Base-by-base conservation (phyloP, 2,797 vertebrate species). In the Malurus leucopterus region DNA sequence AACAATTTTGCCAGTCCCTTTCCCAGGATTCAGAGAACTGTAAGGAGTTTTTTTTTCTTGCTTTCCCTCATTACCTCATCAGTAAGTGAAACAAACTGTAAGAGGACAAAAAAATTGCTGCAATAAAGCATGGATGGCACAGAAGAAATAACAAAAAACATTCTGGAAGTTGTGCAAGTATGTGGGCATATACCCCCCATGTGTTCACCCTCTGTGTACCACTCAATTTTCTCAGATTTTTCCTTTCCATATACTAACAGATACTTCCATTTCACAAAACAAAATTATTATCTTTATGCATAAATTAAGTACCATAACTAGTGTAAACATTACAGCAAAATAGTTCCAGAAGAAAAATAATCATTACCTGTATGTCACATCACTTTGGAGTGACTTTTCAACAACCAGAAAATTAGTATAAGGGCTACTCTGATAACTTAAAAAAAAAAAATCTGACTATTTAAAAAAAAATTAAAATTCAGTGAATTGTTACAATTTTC, bases 401-500 rank as follows among this genome's bases (percentile, higher is more conserved):
- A 36, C 24, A 85, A 54, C 2, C 29, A 23, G 24, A 85, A 76
- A 57, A 53, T 23, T 8, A 69, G 6, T 19, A 17, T 27, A 29
- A 38, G 24, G 9, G 4, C 26, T 57, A 23, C 9, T 55, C 11
- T 3, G 2, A 30, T 20, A 63, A 53, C 27, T 55, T 8, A 7
- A 0, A 1, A 13, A 29, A 13, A 29, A 13, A 29, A 49, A 3
- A 5, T 38, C 9, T 1, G 1, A 24, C 19, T 44, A 44, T 30
- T 58, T 29, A 26, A 1, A 1, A 29, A 53, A 53, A 11, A n/a
- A 32, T 7, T n/a, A 43, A 23, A 72, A 47, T 36, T 47, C 21
- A 63, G 11, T 49, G 12, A 70, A 77, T 6, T 2, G 4, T 54
- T 73, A 17, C 4, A 15, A 57, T 70, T 63, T 62, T 34, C 41